These are phyloP conservation scores for Protobothrops mucrosquamatus DNA, from an alignment of 2,113 vertebrate genomes.

Conservation along the genomic window DNA sequence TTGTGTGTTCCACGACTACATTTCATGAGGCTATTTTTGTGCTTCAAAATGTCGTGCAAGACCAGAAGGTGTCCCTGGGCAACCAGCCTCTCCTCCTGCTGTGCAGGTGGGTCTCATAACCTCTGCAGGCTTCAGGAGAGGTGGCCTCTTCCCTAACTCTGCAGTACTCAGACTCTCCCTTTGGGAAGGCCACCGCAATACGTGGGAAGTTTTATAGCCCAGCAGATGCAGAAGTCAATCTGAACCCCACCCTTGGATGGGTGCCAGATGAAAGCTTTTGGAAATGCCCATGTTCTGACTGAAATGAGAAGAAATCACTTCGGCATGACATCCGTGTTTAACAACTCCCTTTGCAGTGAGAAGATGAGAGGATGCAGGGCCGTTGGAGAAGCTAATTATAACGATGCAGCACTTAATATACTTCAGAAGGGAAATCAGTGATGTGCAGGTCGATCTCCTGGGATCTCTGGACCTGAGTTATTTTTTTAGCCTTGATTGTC, in stretches of 20 bases:
- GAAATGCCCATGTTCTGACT: not conserved
- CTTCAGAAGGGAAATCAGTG: not conserved
- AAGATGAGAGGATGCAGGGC: not conserved
- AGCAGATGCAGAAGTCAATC: not conserved
- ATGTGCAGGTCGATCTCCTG: not conserved
- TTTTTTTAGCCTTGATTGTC: not conserved
- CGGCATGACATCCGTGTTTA: not conserved
- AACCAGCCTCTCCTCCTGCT: not conserved
- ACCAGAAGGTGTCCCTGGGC: not conserved
- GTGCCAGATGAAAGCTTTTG: not conserved
- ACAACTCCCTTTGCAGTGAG: not conserved
- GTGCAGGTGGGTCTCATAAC: not conserved
- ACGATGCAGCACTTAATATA: not conserved
- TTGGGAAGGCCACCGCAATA: not conserved
- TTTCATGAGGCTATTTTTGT: not conserved
- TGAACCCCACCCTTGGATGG: not conserved
- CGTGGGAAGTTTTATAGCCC: not conserved
- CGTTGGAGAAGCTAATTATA: not conserved
- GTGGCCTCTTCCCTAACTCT: not conserved
- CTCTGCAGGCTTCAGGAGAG: not conserved
- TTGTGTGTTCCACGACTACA: not conserved
- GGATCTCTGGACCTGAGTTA: not conserved
- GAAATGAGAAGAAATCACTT: not conserved
- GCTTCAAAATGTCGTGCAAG: not conserved
- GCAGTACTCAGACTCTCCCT: not conserved